Evolutionary conservation across 2,113 vertebrate species (phyloP).

Genomic region (Mustela lutreola): DNA sequence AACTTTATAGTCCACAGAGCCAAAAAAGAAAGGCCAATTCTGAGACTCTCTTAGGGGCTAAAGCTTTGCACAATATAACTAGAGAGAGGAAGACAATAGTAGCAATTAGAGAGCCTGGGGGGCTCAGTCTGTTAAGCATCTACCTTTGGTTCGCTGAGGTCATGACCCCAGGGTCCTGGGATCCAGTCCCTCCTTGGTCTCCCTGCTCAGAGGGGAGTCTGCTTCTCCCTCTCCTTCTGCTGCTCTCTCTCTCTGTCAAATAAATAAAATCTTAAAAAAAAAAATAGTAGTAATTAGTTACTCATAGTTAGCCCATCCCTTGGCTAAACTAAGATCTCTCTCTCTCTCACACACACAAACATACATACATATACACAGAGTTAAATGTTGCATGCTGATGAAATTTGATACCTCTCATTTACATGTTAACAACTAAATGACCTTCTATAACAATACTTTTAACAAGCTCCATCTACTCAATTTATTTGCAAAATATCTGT

Average conservation of each 20-base stretch:
- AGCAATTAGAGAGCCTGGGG: not conserved
- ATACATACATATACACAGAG: not conserved
- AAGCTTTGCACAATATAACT: not conserved
- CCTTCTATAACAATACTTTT: not conserved
- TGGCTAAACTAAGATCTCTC: not conserved
- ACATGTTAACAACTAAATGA: not conserved
- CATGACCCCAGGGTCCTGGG: too few relatives aligned
- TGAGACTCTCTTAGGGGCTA: not conserved
- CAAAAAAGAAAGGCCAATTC: not conserved
- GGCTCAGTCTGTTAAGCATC: not conserved
- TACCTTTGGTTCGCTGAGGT: not conserved
- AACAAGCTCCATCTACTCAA: not conserved
- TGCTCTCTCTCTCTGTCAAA: too few relatives aligned
- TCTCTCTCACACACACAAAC: not conserved
- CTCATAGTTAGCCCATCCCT: not conserved
- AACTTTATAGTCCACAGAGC: not conserved
- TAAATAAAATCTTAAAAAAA: too few relatives aligned
- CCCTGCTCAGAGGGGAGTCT: too few relatives aligned
- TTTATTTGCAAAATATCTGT: constrained; percentile 11
- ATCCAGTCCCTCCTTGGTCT: too few relatives aligned
- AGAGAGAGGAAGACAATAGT: not conserved
- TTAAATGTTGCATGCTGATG: not conserved
- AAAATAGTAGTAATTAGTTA: not conserved
- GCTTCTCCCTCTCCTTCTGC: too few relatives aligned
- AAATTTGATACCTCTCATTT: not conserved